phyloP scores from a whole-genome alignment of 2,888 invertebrate species.

The Eristalis pertinax region DNA sequence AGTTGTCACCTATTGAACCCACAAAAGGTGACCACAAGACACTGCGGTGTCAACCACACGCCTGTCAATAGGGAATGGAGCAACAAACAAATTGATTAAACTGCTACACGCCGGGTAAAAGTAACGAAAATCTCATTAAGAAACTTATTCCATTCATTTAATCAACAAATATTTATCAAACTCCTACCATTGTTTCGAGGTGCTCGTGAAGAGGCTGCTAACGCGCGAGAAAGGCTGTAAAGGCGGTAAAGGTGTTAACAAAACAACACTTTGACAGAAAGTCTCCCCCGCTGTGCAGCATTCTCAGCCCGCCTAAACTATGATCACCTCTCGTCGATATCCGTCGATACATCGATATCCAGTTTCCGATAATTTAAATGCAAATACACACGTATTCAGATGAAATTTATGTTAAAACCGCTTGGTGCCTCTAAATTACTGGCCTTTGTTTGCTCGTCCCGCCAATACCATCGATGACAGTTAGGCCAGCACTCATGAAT shows the following conservation, averaged over 20 bases:
- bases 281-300: conserved; percentile 62
- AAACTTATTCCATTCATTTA: conserved; percentile 54
- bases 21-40: conserved; percentile 13
- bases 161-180: conserved; percentile 64
- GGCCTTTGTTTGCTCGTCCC: conserved; percentile 41
- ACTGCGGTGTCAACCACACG: not conserved
- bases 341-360: conserved; percentile 49
- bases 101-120: not conserved
- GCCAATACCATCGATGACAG: conserved; percentile 63
- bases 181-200: conserved; percentile 27
- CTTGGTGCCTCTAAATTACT: conserved; percentile 51
- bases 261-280: conserved; percentile 58
- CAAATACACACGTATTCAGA: conserved; percentile 49
- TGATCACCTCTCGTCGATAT: conserved; percentile 53
- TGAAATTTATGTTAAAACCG: conserved; percentile 58
- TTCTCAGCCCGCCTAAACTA: conserved; percentile 45
- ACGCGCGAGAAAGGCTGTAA: conserved; percentile 25
- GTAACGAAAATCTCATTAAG: conserved; percentile 47
- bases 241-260: conserved; percentile 68
- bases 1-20: not conserved
- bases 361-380: conserved; percentile 63
- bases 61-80: not conserved
- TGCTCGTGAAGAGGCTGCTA: conserved; percentile 6
- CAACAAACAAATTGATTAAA: conserved; percentile 54
- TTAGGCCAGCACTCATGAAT: conserved; percentile 42